Evolutionary conservation across 2,888 invertebrate genomes (phyloP).

Genomic region (Orchesellides sinensis): DNA sequence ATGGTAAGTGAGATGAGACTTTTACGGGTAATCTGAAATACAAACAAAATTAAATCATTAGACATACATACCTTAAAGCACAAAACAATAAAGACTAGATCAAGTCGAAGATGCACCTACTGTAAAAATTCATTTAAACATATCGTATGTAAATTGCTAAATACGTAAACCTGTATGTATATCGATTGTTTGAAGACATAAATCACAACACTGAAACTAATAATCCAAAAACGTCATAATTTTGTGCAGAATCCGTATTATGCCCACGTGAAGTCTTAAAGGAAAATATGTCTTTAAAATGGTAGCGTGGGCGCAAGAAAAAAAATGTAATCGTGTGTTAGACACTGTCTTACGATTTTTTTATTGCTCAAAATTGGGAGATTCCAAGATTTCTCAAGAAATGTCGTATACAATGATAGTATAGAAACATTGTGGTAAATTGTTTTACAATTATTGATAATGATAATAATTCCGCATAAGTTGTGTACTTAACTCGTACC

Average conservation of each 20-base stretch:
- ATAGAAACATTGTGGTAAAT: no score
- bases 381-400: slow-evolving; percentile 14
- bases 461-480: no score
- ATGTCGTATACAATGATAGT: slow-evolving; percentile 4
- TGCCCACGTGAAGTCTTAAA: slow-evolving; percentile 3
- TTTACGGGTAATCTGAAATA: slow-evolving; percentile 6
- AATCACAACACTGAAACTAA: no score
- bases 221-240: slow-evolving; percentile 4
- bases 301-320: slow-evolving; percentile 4
- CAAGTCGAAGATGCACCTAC: no score
- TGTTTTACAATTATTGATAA: no score
- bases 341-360: not conserved
- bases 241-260: slow-evolving; percentile 13
- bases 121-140: no score
- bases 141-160: no score
- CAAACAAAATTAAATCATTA: not conserved
- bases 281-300: slow-evolving; percentile 4
- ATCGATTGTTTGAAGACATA: no score
- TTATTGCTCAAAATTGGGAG: slow-evolving; percentile 13
- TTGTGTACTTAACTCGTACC: no score
- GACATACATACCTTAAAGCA: not conserved
- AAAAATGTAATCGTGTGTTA: not conserved
- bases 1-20: not conserved
- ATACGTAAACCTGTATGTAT: no score
- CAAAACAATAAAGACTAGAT: not conserved